Conservation (phyloP, 1,140 invertebrate species). For the Oncopodura yosiiana region DNA sequence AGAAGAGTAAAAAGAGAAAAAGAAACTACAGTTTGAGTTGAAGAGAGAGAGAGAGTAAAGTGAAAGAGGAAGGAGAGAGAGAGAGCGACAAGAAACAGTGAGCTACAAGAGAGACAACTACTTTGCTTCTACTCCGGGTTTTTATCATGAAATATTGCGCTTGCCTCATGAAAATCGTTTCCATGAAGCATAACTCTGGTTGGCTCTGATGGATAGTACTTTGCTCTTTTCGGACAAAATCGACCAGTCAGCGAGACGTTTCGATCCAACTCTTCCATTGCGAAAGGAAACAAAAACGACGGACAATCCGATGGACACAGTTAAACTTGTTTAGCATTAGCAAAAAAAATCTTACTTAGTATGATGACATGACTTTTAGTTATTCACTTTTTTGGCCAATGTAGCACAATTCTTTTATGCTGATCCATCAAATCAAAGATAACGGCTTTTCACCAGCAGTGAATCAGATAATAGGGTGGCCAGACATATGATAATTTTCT, state of each 20-base stretch:
- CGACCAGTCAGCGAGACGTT: constrained; percentile 31
- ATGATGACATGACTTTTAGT: constrained; percentile 10
- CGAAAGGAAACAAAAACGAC: not conserved
- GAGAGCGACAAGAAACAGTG: constrained; percentile 9
- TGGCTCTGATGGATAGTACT: constrained; percentile 33
- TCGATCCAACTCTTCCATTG: constrained; percentile 26
- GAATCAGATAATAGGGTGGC: too few species aligned
- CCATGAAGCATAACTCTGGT: constrained; percentile 34
- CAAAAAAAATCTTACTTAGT: constrained; percentile 4
- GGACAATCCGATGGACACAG: too few species aligned
- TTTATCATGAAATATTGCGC: constrained; percentile 35
- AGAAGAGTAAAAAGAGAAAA: too few species aligned
- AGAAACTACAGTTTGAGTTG: too few species aligned
- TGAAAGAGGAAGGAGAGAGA: constrained; percentile 20
- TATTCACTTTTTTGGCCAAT: constrained; percentile 10
- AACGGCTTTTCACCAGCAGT: too few species aligned
- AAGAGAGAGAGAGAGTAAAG: too few species aligned
- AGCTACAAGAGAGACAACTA: too few species aligned
- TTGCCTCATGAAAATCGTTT: constrained; percentile 30
- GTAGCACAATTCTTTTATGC: too few species aligned
- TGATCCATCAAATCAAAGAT: too few species aligned
- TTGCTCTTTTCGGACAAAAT: constrained; percentile 32
- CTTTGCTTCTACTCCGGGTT: constrained; percentile 8
- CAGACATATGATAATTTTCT: too few species aligned
- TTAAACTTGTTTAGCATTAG: too few species aligned